Base-by-base conservation (phyloP, 37 sponge, comb jelly and placozoan genomes). In the Aphrocallistes beatrix region DNA sequence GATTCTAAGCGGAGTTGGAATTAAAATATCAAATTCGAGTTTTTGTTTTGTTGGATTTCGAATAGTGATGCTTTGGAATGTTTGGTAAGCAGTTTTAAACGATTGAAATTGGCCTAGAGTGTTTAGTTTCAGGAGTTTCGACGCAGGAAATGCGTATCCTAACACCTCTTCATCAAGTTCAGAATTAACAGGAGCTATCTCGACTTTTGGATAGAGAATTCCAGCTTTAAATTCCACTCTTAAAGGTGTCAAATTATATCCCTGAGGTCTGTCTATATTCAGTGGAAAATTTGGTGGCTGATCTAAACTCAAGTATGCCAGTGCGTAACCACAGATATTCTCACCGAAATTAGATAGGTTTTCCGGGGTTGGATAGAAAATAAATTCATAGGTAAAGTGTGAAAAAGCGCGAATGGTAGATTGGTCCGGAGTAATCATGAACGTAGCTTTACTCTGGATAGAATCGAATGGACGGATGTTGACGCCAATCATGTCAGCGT, bases 11-110 rank as follows among this genome's bases (percentile, higher is more conserved):
- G 10, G 17, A 13, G 75, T 25, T 25, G 75, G 75, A 21, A 60
- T 3, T 3, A 60, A 25, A 60, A 60, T 60, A 13, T 60, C 75
- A 60, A 60, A 60, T 25, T 3, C n/a, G 1, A 60, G 34, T 60
- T 60, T 60, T 30, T 60, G 75, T 60, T 60, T 60, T 21, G 75
- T 60, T 19, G 75, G 75, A 60, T 60, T 60, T 60, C n/a, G 75
- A 32, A 60, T 60, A 3, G 75, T 60, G 25, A 60, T 60, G 10
- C n/a, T 1, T 60, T 60, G 75, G n/a, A 60, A 60, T 60, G 75
- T 60, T 60, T 60, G 75, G 34, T 60, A 60, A 60, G 75, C 10
- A 42, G 45, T 16, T 60, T 60, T 60, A 30, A 60, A 19, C 10
- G 17, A 6, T 60, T 60, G 75, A 60, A 60, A 60, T 28, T 60